Evolutionary conservation across 2,113 vertebrate species (phyloP), one percentile per base, ranked within the genome.

Genomic region (Falcunculus frontatus): DNA sequence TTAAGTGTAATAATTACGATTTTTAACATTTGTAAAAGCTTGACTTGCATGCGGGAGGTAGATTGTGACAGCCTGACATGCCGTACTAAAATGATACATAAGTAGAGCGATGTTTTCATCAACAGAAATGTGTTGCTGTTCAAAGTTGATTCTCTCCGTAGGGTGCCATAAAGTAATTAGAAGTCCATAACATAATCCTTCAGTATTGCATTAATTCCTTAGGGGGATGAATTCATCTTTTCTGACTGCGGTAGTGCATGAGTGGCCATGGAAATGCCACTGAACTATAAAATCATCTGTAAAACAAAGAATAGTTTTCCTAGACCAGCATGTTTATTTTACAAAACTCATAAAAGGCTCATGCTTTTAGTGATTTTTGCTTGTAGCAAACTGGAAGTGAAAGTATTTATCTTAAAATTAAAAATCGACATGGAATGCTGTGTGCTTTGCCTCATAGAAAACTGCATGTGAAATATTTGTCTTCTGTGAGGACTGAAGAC

Each of bases 111-210:
- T 77, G 63, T 90, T 97, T 96, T 94, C 62, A 75, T 92, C 55
- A 82, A 52, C 41, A 84, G 50, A 84, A 89, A 56, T 32, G n/a
- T 73, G 74, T 83, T 87, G 50, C 49, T 90, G 64, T 86, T 91
- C 79, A 41, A 81, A 91, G 81, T 50, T 81, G 69, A 69, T 94
- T 87, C 27, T 85, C 74, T 86, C 73, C 64, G 30, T 74, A 77
- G 90, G 78, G 89, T 90, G 87, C 88, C 67, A 59, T 90, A 75
- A 96, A 91, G 69, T 91, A 93, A 95, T 96, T 92, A 95, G 52
- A 53, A 84, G 84, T 80, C 55, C 30, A 33, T 92, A 92, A 84
- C 39, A 55, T 59, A 91, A 88, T 94, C 86, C 29, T 90, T 90
- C 62, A 70, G 15, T 93, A 82, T 74, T 91, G 42, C 59, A 42